Evolutionary conservation across 2,113 vertebrate species (phyloP), one percentile per base, ranked within the genome.

Genomic region (Lagopus muta): DNA sequence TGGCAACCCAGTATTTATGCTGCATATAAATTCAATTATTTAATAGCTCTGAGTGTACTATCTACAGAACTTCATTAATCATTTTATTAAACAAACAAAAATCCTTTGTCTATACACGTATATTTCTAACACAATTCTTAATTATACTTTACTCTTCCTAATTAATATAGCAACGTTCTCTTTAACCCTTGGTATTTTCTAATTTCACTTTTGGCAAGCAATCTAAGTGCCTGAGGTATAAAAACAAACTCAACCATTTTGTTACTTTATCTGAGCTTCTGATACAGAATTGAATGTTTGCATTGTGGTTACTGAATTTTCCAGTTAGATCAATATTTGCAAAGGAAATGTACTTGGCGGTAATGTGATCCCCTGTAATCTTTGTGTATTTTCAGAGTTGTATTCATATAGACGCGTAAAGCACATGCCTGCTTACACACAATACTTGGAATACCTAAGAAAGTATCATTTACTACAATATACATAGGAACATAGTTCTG

Each of bases 21-120:
- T 87, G 55, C 60, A 80, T 21, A 80, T 67, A 62, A 92, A 93
- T 79, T 94, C 34, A 87, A 91, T 89, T 91, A 80, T 89, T 94
- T 91, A 91, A 89, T 60, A 73, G 64, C 6, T 92, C 78, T 80
- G n/a, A 89, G 21, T 82, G 21, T 38, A 24, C 25, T 86, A 75
- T 57, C 83, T 72, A 10, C 27, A 50, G 73, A 91, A 76, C 1
- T 4, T 7, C 62, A 60, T 62, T 76, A 90, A 69, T 47, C 11
- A 85, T 84, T 89, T 86, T 45, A 71, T 80, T 80, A 69, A 57
- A 69, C 10, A 83, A 55, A 52, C 66, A 78, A 64, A 88, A 62
- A n/a, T 3, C 22, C 6, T 47, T 81, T 57, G 36, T 87, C 43
- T 52, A 34, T 48, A 38, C 8, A 84, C 6, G 20, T 36, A 34